Conservation (phyloP, 2,888 invertebrate genomes). For the Doris montereyensis region DNA sequence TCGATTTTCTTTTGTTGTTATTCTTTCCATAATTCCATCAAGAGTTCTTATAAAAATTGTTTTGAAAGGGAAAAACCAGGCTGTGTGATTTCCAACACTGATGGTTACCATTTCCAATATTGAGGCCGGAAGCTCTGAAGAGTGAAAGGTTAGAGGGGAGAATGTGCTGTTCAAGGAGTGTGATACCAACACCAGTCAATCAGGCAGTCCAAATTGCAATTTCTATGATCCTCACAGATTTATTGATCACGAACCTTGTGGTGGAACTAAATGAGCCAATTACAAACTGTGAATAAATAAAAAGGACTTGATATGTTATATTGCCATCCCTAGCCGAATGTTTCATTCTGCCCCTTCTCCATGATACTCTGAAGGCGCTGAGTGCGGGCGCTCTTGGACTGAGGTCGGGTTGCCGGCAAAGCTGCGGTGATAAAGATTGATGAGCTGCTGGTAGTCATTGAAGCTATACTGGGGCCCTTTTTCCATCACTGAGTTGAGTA, state of each 20-base stretch:
- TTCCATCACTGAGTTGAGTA: constrained; percentile 86
- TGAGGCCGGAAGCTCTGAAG: too few species aligned
- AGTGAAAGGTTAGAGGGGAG: too few species aligned
- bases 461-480: constrained; percentile 90
- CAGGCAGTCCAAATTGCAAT: too few species aligned
- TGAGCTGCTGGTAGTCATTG: constrained; percentile 88
- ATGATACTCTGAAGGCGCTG: constrained; percentile 88
- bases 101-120: too few species aligned
- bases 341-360: constrained; percentile 60
- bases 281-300: not conserved
- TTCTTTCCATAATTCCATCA: too few species aligned
- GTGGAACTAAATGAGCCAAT: not conserved
- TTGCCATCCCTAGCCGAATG: constrained; percentile 36
- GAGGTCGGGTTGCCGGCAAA: constrained; percentile 63
- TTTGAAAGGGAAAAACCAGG: too few species aligned
- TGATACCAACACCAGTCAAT: too few species aligned
- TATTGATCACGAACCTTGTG: not conserved
- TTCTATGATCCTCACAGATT: not conserved
- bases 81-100: too few species aligned
- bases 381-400: constrained; percentile 72
- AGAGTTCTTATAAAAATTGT: too few species aligned
- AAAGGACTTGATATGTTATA: not conserved
- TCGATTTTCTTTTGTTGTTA: too few species aligned
- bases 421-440: constrained; percentile 83
- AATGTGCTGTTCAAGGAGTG: too few species aligned